Conservation (phyloP, 2,797 vertebrate species). For the Mormyrus hasselquistii region DNA sequence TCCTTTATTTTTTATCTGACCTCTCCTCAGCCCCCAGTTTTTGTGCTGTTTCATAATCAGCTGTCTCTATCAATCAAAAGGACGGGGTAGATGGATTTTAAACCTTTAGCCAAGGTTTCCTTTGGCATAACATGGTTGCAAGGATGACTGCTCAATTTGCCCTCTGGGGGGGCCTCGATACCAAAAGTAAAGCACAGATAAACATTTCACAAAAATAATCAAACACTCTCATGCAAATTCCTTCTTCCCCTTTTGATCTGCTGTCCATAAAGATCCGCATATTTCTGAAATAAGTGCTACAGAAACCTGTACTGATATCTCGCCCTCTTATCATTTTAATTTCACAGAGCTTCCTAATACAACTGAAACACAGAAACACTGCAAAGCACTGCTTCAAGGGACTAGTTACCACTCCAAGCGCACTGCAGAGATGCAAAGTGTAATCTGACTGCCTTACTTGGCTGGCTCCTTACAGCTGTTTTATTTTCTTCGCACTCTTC, state of each 20-base stretch:
- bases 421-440: not conserved
- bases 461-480: not conserved
- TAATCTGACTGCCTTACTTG: not conserved
- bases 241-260: not conserved
- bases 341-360: not conserved
- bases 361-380: not conserved
- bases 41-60: not conserved
- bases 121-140: not conserved
- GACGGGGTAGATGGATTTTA: not conserved
- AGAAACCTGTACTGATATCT: not conserved
- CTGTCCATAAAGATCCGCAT: not conserved
- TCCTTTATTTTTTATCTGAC: not conserved
- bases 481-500: not conserved
- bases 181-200: not conserved
- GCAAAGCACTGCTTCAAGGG: not conserved
- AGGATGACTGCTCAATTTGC: not conserved
- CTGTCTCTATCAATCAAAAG: not conserved
- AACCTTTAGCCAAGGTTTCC: not conserved
- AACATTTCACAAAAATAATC: not conserved
- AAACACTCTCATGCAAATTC: conserved; percentile 1
- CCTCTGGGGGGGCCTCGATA: not conserved
- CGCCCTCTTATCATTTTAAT: not conserved
- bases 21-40: not conserved
- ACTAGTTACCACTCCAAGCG: not conserved
- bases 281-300: not conserved